Evolutionary conservation across 2,888 invertebrate species (phyloP).

Genomic region (Dromius quadrimaculatus): DNA sequence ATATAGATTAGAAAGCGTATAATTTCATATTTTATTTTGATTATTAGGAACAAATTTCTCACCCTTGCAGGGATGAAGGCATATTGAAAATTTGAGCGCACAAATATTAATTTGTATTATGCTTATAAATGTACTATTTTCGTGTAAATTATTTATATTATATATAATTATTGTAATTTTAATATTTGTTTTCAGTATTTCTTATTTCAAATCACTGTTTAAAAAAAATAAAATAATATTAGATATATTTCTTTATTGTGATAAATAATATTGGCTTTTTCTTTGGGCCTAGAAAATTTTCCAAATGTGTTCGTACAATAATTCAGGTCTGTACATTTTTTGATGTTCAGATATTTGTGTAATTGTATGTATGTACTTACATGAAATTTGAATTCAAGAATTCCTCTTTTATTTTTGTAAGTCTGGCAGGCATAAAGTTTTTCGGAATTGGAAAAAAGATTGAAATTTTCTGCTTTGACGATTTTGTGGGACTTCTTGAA

Average conservation of each 20-base stretch:
- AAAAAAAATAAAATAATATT: neutral
- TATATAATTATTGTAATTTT: conserved; percentile 26
- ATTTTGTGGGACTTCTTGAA: neutral
- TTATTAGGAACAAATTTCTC: neutral
- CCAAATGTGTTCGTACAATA: conserved; percentile 44
- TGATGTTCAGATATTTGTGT: conserved; percentile 34
- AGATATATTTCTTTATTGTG: conserved; percentile 27
- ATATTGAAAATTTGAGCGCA: conserved; percentile 11
- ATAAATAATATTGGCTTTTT: conserved; percentile 35
- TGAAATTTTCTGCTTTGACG: neutral
- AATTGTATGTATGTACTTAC: conserved; percentile 36
- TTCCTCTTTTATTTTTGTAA: neutral
- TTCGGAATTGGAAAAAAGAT: neutral
- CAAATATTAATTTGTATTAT: conserved; percentile 24
- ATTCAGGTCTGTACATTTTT: conserved; percentile 32
- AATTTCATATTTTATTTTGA: conserved; percentile 25
- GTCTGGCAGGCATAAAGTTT: neutral
- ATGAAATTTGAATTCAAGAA: conserved; percentile 7
- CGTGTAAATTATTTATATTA: conserved; percentile 25
- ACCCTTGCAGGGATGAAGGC: neutral
- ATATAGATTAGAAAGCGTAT: conserved; percentile 22
- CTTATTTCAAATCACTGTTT: neutral
- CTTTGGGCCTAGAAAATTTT: conserved; percentile 38
- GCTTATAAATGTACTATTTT: conserved; percentile 17
- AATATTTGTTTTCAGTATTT: conserved; percentile 9